Conservation (phyloP, 1,140 invertebrate species). For the Ceratitis capitata region DNA sequence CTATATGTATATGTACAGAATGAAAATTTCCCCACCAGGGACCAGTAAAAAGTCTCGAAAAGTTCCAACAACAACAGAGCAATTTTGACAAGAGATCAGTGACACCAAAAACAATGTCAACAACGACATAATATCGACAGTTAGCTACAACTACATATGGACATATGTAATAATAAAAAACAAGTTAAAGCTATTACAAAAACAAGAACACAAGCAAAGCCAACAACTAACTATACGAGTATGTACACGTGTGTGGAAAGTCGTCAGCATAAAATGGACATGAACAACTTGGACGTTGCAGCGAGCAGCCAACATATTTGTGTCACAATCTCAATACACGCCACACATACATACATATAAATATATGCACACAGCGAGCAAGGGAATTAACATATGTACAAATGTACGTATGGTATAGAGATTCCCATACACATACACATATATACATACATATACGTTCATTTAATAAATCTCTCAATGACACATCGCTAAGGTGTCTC, state of each 20-base stretch:
- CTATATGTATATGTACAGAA: too few species aligned
- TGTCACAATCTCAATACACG: not conserved
- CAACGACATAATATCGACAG: not conserved
- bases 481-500: not conserved
- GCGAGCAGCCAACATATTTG: not conserved
- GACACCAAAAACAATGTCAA: slow-evolving; percentile 1
- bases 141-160: not conserved
- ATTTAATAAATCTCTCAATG: slow-evolving; percentile 1
- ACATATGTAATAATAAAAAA: not conserved
- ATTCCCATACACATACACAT: not conserved
- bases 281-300: not conserved
- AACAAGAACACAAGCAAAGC: not conserved
- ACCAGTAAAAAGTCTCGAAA: not conserved
- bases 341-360: not conserved
- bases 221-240: not conserved
- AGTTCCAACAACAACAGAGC: slow-evolving; percentile 12
- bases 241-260: too few species aligned
- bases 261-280: slow-evolving; percentile 1
- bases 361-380: not conserved
- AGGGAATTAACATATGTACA: not conserved
- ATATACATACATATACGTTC: not conserved
- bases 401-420: not conserved
- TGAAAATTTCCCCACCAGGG: not conserved
- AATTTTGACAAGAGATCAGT: slow-evolving; percentile 8
- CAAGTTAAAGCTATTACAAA: not conserved